Base-by-base conservation (phyloP, 1,140 invertebrate genomes). In the Drosophila ananassae region DNA sequence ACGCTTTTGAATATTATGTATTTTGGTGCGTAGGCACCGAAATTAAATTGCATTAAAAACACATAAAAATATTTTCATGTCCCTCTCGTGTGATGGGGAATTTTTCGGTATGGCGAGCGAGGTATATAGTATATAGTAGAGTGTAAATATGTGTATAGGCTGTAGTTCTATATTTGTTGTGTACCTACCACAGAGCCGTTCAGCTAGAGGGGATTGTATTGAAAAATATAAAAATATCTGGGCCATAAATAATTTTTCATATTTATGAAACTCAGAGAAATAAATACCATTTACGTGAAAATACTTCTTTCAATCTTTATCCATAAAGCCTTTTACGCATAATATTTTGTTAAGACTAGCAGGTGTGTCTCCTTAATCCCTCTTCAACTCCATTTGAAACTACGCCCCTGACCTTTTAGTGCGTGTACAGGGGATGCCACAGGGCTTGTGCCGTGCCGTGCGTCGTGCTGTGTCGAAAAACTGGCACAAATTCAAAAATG, bases 401-500 rank as follows among this genome's bases (percentile, higher is more conserved):
- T 68, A 56, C 44, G 41, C 32, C 41, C 50, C 62, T 68, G 66
- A 69, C 50, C 64, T 55, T 28, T 9, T 50, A 61, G 30, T 63
- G 55, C 47, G 51, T 69, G 24, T 41, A 48, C 22, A 32, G 34
- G 39, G 25, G 12, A 30, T 59, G 57, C 34, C 46, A 12, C 51
- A 72, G 81, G 73, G 77, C 63, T 60, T 32, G 17, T 17, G 17
- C 47, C 56, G 25, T 60, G 22, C 24, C 41, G 41, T 25, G 37
- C 50, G 24, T 53, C 37, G 41, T 55, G 60, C 34, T 52, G 61
- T 52, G 47, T 34, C 44, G 80, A 73, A 69, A 87, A 87, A 79
- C 83, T 87, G 83, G 83, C 83, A 87, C 83, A 83, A 79, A 79
- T 89, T 87, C 83, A 87, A 87, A 89, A 87, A 83, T 76, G 69